Conservation (phyloP, 2,888 invertebrate species). For the Ophonus ardosiacus region DNA sequence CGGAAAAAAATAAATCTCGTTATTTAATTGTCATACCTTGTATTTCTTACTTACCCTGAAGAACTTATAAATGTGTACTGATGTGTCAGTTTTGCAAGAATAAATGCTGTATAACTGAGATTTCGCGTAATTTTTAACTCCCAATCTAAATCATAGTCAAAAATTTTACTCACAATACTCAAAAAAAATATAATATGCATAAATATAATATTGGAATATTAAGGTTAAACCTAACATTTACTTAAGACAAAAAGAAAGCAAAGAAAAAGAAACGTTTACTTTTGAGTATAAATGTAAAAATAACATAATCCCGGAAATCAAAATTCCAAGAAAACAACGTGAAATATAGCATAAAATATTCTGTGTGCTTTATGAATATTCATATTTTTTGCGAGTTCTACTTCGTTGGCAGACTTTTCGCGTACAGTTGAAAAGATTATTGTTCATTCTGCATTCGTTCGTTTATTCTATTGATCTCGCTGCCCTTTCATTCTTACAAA, state of each 20-base stretch:
- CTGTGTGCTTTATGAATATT: slow-evolving; percentile 49
- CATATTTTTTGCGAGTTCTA: slow-evolving; percentile 43
- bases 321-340: slow-evolving; percentile 53
- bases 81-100: no score
- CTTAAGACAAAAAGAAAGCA: slow-evolving; percentile 1
- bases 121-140: no score
- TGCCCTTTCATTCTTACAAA: not conserved
- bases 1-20: no score
- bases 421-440: slow-evolving; percentile 40
- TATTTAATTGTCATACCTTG: no score
- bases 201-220: no score
- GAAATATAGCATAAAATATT: slow-evolving; percentile 50
- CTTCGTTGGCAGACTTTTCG: not conserved
- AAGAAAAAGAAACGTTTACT: slow-evolving; percentile 34
- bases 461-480: slow-evolving; percentile 32
- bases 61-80: no score
- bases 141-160: no score
- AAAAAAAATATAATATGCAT: no score
- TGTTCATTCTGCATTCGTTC: slow-evolving; percentile 14
- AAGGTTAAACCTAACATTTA: slow-evolving; percentile 1
- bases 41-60: no score
- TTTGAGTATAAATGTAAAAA: slow-evolving; percentile 44
- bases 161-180: no score
- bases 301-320: slow-evolving; percentile 50
- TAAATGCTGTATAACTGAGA: no score